These are phyloP conservation scores for Tinamus major DNA, from an alignment of 2,797 vertebrate species.

Conservation along the genomic window DNA sequence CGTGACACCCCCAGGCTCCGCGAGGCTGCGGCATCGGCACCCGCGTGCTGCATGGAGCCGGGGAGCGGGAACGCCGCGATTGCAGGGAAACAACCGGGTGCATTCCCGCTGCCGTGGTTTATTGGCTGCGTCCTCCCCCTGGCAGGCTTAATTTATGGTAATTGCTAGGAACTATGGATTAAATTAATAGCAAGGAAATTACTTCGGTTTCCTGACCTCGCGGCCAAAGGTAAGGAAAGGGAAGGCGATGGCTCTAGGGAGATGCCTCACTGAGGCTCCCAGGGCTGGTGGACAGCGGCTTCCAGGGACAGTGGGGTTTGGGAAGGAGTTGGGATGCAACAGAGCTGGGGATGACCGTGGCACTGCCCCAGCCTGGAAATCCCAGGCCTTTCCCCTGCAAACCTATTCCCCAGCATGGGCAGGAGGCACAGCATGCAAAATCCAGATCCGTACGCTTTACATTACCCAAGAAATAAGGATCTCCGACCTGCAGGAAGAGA, in stretches of 20 bases:
- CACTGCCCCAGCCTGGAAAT: neutral
- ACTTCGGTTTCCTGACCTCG: constrained; percentile 64
- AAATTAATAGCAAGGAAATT: constrained; percentile 74
- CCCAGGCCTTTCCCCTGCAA: neutral
- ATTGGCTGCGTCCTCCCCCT: constrained; percentile 63
- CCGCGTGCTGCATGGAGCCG: too few species aligned
- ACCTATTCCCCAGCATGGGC: neutral
- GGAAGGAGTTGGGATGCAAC: neutral
- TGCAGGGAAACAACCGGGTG: too few species aligned
- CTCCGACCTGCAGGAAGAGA: neutral
- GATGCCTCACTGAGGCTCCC: neutral
- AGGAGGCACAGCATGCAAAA: accelerated
- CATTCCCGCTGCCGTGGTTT: constrained; percentile 46
- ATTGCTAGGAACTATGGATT: constrained; percentile 73
- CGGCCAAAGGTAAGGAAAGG: constrained; percentile 55
- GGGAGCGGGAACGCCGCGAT: too few species aligned
- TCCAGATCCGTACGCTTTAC: neutral
- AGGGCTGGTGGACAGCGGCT: neutral
- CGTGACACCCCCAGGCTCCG: too few species aligned
- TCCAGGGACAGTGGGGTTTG: neutral
- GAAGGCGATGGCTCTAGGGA: constrained; percentile 30
- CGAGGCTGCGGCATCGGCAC: too few species aligned
- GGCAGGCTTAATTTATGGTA: constrained; percentile 73
- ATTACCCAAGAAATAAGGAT: neutral
- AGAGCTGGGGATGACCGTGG: neutral